Percentiles rank a stretch among this genome's conserved stretches.
Evolutionary conservation across 1,140 invertebrate genomes (phyloP).

Genomic region (Drosophila arawakana): DNA sequence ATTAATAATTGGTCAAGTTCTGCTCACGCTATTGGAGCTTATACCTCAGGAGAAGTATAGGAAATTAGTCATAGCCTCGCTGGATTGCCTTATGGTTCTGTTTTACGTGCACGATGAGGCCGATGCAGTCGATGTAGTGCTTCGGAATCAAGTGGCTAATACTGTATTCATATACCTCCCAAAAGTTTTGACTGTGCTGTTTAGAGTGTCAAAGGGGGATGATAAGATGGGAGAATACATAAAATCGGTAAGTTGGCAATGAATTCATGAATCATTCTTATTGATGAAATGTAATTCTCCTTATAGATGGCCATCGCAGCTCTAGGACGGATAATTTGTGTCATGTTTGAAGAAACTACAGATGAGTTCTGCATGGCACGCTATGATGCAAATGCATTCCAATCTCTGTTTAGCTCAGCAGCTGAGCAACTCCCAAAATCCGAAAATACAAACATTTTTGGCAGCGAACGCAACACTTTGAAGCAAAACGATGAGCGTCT

Average conservation of each 20-base stretch:
- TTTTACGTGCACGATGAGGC: conserved; percentile 79
- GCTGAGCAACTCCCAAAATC: neutral
- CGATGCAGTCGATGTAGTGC: conserved; percentile 70
- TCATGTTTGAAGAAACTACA: conserved; percentile 77
- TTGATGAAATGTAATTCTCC: neutral
- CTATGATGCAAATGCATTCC: conserved; percentile 64
- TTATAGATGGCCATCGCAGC: conserved; percentile 66
- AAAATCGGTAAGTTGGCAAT: conserved; percentile 61
- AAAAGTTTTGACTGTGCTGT: conserved; percentile 71
- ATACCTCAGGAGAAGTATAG: conserved; percentile 71
- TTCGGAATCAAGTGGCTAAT: conserved; percentile 78
- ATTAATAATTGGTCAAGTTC: conserved; percentile 65
- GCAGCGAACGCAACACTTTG: conserved; percentile 39
- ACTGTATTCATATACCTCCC: conserved; percentile 75
- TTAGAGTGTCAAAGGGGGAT: conserved; percentile 62
- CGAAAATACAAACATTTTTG: conserved; percentile 47
- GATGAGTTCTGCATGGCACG: conserved; percentile 58
- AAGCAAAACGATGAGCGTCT: conserved; percentile 69
- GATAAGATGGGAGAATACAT: conserved; percentile 71
- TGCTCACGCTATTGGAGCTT: conserved; percentile 66
- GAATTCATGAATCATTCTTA: neutral
- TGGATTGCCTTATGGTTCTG: conserved; percentile 68
- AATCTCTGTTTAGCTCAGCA: conserved; percentile 37
- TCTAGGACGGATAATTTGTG: conserved; percentile 67
- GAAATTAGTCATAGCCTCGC: conserved; percentile 55